Percentiles rank a stretch among this genome's conserved stretches.
Evolutionary conservation across 2,888 invertebrate species (phyloP).

Genomic region (Tetragnatha montana): DNA sequence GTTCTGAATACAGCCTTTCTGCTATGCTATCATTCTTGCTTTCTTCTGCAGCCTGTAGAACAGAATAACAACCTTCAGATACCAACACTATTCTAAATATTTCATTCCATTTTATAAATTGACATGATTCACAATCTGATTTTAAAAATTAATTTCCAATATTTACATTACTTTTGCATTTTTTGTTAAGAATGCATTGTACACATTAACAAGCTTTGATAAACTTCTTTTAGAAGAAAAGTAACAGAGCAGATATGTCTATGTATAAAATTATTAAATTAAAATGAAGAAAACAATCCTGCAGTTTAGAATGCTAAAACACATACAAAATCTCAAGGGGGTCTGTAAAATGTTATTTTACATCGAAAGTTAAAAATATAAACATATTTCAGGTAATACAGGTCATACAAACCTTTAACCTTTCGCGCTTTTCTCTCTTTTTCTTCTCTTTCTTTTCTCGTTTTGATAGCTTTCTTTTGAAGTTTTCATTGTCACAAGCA

Average conservation of each 20-base stretch:
- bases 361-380: too few species aligned
- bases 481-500: slow-evolving; percentile 75
- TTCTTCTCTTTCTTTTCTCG: slow-evolving; percentile 98
- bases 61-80: neutral
- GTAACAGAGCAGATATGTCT: neutral
- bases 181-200: too few species aligned
- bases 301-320: too few species aligned
- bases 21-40: slow-evolving; percentile 87
- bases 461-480: slow-evolving; percentile 95
- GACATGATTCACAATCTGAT: neutral
- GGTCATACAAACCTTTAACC: slow-evolving; percentile 54
- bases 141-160: too few species aligned
- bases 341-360: too few species aligned
- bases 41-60: slow-evolving; percentile 75
- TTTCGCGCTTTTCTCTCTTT: slow-evolving; percentile 80
- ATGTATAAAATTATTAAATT: neutral
- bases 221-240: too few species aligned
- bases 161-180: too few species aligned
- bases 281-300: too few species aligned
- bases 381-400: too few species aligned
- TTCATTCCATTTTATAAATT: neutral
- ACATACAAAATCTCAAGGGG: too few species aligned
- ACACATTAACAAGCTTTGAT: too few species aligned
- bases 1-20: slow-evolving; percentile 93
- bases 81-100: neutral